Percentiles rank a stretch among this genome's conserved stretches.
Evolutionary conservation across 2,888 invertebrate species (phyloP).

Genomic region (Aphrophora alni): DNA sequence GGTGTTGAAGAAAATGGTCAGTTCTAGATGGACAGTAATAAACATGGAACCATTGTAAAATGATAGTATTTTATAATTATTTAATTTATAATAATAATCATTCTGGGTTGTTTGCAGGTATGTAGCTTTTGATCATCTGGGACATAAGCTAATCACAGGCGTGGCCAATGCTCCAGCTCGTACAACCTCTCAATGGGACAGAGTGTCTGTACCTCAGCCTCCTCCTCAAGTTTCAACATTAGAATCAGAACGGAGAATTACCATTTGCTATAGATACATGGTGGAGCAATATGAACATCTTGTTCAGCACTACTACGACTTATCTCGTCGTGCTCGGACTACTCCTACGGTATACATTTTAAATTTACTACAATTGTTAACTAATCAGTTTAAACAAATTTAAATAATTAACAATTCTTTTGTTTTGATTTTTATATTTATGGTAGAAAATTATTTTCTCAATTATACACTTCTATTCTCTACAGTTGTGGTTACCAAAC

Average conservation of each 20-base stretch:
- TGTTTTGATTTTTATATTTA: too few relatives aligned
- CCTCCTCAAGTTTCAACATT: slow-evolving; percentile 56
- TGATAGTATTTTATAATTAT: neutral
- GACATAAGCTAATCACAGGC: slow-evolving; percentile 83
- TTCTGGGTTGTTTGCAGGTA: slow-evolving; percentile 65
- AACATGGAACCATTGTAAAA: neutral
- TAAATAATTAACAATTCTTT: neutral
- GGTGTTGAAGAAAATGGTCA: too few relatives aligned
- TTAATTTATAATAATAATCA: too few relatives aligned
- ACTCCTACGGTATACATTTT: slow-evolving; percentile 59
- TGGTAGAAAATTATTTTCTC: too few relatives aligned
- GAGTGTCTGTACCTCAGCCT: slow-evolving; percentile 53
- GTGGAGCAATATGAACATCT: slow-evolving; percentile 62
- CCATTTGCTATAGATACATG: slow-evolving; percentile 59
- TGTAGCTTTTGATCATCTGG: slow-evolving; percentile 82
- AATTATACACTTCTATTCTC: too few relatives aligned
- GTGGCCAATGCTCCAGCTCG: slow-evolving; percentile 69
- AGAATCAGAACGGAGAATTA: slow-evolving; percentile 60
- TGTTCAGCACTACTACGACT: slow-evolving; percentile 59
- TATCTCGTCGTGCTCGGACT: slow-evolving; percentile 59
- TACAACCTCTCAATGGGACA: slow-evolving; percentile 61
- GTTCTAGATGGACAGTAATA: too few relatives aligned
- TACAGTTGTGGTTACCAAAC: too few relatives aligned
- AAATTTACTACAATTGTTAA: neutral
- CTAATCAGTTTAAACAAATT: too few relatives aligned